phyloP scores from a whole-genome alignment of 2,797 vertebrate species.

The Thalassophryne amazonica region DNA sequence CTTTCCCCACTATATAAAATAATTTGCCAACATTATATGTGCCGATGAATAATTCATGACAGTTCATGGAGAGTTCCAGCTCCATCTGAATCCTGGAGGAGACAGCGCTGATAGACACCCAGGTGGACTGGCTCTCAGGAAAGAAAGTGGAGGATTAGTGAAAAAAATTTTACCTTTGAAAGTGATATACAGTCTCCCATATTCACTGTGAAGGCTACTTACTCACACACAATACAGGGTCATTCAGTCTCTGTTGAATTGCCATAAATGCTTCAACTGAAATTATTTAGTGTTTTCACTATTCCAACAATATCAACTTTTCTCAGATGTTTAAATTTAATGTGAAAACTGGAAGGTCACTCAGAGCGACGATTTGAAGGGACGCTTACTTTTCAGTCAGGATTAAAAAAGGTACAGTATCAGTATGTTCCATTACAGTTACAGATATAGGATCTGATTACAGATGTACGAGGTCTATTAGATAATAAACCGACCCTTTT shows the following conservation, averaged over 20 bases:
- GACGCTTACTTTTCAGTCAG: no score
- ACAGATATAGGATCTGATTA: no score
- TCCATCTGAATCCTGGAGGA: constrained; percentile 55
- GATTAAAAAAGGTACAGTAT: no score
- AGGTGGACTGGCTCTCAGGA: constrained; percentile 32
- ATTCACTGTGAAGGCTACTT: constrained; percentile 44
- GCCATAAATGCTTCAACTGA: constrained; percentile 37
- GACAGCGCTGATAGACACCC: constrained; percentile 49
- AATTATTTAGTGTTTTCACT: constrained; percentile 22
- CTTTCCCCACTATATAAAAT: constrained; percentile 79
- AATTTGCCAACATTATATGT: constrained; percentile 80
- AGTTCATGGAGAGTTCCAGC: constrained; percentile 67
- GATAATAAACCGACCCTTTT: no score
- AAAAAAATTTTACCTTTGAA: constrained; percentile 27
- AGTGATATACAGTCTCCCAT: constrained; percentile 34
- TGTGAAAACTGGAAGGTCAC: no score
- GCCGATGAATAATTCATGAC: constrained; percentile 77
- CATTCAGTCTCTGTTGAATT: constrained; percentile 41
- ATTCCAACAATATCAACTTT: neutral
- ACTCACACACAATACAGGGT: constrained; percentile 42
- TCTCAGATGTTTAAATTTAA: neutral
- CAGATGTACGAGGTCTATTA: no score
- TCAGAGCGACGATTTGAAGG: no score
- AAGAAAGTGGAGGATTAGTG: constrained; percentile 33
- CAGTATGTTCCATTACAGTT: no score